Evolutionary conservation across 2,113 vertebrate genomes (phyloP), one percentile per base, ranked within the genome.

Genomic region (Scalopus aquaticus): DNA sequence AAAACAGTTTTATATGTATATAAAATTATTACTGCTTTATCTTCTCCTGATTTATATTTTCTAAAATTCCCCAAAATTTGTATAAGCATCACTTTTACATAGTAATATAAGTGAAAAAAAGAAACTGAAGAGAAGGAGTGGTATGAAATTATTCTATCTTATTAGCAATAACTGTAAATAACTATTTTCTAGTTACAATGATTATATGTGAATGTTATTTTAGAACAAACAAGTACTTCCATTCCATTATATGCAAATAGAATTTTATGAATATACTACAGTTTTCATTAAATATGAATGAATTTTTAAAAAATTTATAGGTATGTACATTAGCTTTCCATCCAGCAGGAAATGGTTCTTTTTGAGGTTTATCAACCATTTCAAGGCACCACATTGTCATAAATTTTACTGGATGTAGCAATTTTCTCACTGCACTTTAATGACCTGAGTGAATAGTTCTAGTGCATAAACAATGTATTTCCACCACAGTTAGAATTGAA

Each of bases 291-390:
- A 86, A 51, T 80, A 51, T 79, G 13, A 95, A n/a, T 87, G 78
- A 30, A 56, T 30, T 78, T 88, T 88, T 85, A 20, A 51, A 64
- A 39, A 58, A 82, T 46, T 83, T 86, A n/a, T 69, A 79, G 93
- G 39, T 70, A 39, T 37, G 37, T 86, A 56, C 56, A 73, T 19
- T 49, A 69, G 42, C 49, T 94, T 1, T 49, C 17, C 76, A 37
- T 37, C 13, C 58, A 94, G 69, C 62, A 94, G 20, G 69, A 93
- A 86, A 46, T 76, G 69, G 64, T 54, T 93, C 26, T 90, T 93
- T 93, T 96, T 82, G 35, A 91, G 37, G 39, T 89, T 94, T 72
- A 86, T 73, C 56, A 94, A 69, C 49, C 92, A 91, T 93, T 88
- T 89, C 62, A 93, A 91, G 69, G 82, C 1, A 92, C 35, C 3